Evolutionary conservation across 2,888 invertebrate species (phyloP), one percentile per base, ranked within the genome.

Genomic region (Ophion costatus): DNA sequence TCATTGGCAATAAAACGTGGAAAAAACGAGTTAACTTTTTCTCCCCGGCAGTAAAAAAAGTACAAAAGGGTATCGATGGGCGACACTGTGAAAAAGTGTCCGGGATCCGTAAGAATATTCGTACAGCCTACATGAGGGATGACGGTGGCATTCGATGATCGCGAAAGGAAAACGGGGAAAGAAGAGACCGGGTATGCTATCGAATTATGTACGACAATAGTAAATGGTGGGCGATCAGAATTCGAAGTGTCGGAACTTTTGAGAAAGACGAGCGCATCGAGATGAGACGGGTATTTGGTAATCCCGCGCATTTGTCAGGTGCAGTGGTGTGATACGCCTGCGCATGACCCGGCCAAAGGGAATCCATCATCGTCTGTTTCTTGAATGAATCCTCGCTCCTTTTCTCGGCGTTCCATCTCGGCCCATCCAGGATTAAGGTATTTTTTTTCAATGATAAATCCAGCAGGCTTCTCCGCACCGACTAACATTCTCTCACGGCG

Each of bases 291-390:
- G 57, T 71, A 56, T 76, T 73, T 56, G 82, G 70, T 91, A 91
- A 91, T 90, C 89, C 80, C 89, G 67, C 77, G 86, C 89, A 91
- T 92, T 92, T 90, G 90, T 92, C 91, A 92, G 89, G 89, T 90
- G 88, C 86, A 78, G 42, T n/a, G 24, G 71, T 61, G 22, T 57
- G 76, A 82, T 73, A 76, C n/a, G 80, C 84, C 81, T 76, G 29
- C 80, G 67, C 70, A 57, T 79, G 57, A 67, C 51, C 57, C 38
- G 29, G 29, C 66, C 75, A 56, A 70, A 45, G 81, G 79, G 69
- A 86, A 89, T 90, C 86, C 86, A 86, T 89, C 89, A 89, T 88
- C 86, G 86, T 87, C 85, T 73, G 78, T 63, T 82, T 67, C 24
- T 69, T 85, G 69, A 85, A 85, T 76, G 82, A 83, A 61, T 57